These are phyloP conservation scores for Ia io DNA, from an alignment of 2,113 vertebrate genomes.

Conservation along the genomic window DNA sequence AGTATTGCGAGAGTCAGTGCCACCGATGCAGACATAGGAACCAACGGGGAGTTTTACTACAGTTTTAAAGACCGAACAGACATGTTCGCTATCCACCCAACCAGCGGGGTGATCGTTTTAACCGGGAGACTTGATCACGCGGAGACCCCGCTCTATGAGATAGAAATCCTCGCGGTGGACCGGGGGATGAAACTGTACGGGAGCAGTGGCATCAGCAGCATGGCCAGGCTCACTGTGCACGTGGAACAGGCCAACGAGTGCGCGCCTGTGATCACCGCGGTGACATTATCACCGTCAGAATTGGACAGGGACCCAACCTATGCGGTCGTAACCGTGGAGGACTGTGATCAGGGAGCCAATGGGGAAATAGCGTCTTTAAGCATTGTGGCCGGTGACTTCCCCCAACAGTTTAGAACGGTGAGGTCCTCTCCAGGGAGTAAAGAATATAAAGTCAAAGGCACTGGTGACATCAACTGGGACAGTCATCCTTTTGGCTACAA, in stretches of 20 bases:
- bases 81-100: slow-evolving; percentile 96
- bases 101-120: slow-evolving; percentile 92
- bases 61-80: slow-evolving; percentile 97
- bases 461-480: slow-evolving; percentile 91
- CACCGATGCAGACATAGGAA: slow-evolving; percentile 97
- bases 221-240: slow-evolving; percentile 92
- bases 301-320: slow-evolving; percentile 90
- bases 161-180: slow-evolving; percentile 97
- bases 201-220: slow-evolving; percentile 97
- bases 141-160: slow-evolving; percentile 89
- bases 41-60: slow-evolving; percentile 98
- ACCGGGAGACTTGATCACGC: slow-evolving; percentile 92
- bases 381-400: slow-evolving; percentile 93
- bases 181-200: slow-evolving; percentile 97
- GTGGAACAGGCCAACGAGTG: slow-evolving; percentile 94
- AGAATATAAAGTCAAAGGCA: slow-evolving; percentile 94
- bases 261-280: slow-evolving; percentile 89
- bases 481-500: slow-evolving; percentile 94
- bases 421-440: slow-evolving; percentile 93
- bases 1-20: slow-evolving; percentile 95
- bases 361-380: slow-evolving; percentile 95
- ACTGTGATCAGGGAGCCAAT: slow-evolving; percentile 91
- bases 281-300: slow-evolving; percentile 87
- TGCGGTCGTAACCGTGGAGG: slow-evolving; percentile 92
- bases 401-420: slow-evolving; percentile 92